Conservation (phyloP, 2,113 vertebrate species). For the Leuciscus idus region DNA sequence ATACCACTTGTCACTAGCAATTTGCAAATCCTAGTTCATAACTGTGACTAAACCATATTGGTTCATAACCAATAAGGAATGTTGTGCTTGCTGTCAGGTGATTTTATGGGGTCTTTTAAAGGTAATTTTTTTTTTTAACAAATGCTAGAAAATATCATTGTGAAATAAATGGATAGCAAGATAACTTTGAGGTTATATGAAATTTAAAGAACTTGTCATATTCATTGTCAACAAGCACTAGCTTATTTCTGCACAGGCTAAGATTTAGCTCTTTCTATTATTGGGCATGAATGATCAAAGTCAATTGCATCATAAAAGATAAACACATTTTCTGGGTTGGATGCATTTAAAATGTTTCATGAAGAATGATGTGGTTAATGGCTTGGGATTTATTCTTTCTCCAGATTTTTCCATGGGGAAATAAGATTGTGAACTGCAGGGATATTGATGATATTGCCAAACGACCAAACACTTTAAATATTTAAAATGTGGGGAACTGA, state of each 20-base stretch:
- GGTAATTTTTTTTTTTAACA: neutral
- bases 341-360: conserved; percentile 40
- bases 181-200: neutral
- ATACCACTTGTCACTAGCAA: neutral
- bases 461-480: conserved; percentile 53
- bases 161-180: neutral
- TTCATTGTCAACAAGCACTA: neutral
- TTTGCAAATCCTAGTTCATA: neutral
- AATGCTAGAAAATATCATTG: neutral
- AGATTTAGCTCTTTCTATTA: neutral
- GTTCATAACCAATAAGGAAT: neutral
- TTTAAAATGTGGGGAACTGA: conserved; percentile 52
- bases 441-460: conserved; percentile 59
- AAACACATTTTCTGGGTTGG: neutral
- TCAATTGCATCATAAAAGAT: conserved; percentile 25
- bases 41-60: neutral
- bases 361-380: conserved; percentile 52
- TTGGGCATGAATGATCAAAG: conserved; percentile 32
- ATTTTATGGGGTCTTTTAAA: neutral
- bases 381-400: conserved; percentile 49
- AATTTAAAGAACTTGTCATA: neutral
- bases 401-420: conserved; percentile 56
- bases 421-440: conserved; percentile 53
- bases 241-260: neutral
- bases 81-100: neutral